Evolutionary conservation across 2,113 vertebrate genomes (phyloP).

Genomic region (Microcebus murinus): DNA sequence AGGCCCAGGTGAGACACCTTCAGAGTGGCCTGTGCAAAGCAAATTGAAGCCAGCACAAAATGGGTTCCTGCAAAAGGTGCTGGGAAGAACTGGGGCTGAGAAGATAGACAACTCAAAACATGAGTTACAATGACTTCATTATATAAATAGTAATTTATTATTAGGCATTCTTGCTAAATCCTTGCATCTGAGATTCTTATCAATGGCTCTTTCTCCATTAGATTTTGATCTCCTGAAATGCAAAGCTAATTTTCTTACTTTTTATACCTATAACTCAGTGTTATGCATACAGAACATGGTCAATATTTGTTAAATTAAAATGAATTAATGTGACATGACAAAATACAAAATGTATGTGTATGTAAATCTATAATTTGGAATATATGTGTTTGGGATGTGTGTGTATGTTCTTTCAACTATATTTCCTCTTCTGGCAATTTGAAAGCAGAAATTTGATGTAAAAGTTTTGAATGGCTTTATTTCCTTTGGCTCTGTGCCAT

Average conservation of each 20-base stretch:
- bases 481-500: constrained; percentile 30
- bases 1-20: neutral
- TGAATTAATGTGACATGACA: neutral
- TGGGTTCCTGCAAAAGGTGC: neutral
- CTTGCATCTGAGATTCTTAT: neutral
- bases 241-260: neutral
- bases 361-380: neutral
- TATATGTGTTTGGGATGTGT: neutral
- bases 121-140: neutral
- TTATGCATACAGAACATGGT: neutral
- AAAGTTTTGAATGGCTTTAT: constrained; percentile 47
- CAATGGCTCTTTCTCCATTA: neutral
- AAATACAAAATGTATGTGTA: neutral
- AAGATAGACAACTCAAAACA: neutral
- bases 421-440: constrained; percentile 7
- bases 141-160: neutral
- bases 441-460: constrained; percentile 28
- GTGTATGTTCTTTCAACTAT: neutral
- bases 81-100: neutral
- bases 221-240: neutral
- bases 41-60: neutral
- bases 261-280: neutral
- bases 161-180: neutral
- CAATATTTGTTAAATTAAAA: neutral
- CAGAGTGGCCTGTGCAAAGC: neutral